These are phyloP conservation scores for Bombyx mandarina DNA, from an alignment of 1,140 invertebrate species.

Conservation along the genomic window DNA sequence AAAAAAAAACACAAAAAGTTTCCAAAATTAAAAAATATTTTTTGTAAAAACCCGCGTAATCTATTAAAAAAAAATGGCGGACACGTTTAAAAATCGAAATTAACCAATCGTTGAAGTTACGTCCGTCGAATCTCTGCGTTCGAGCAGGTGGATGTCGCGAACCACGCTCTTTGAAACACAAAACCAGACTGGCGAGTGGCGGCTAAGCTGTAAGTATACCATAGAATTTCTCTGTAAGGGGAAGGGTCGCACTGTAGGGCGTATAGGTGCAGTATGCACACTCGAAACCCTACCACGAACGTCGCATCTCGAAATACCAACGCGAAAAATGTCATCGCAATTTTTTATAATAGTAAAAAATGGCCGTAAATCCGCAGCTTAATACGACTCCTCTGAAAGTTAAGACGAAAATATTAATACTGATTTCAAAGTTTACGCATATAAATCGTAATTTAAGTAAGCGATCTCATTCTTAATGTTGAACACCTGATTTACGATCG, in stretches of 20 bases:
- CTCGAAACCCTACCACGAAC: conserved; percentile 35
- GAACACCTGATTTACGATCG: too few species aligned
- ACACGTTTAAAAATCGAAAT: too few species aligned
- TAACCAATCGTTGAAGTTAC: conserved; percentile 24
- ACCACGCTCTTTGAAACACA: conserved; percentile 55
- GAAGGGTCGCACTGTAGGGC: conserved; percentile 64
- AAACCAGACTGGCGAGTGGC: conserved; percentile 63
- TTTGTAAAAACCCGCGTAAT: conserved; percentile 8
- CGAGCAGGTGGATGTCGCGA: conserved; percentile 36
- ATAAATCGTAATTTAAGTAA: conserved; percentile 2
- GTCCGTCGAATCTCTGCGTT: conserved; percentile 2
- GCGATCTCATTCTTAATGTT: too few species aligned
- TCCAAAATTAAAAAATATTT: conserved; percentile 42
- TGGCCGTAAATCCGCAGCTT: conserved; percentile 36
- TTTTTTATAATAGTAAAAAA: conserved; percentile 9
- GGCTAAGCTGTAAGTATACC: conserved; percentile 65
- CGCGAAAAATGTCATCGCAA: conserved; percentile 21
- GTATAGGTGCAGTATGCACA: conserved; percentile 58
- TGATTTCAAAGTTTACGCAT: conserved; percentile 4
- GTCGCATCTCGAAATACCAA: conserved; percentile 22
- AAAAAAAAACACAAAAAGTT: conserved; percentile 24
- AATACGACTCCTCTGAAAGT: conserved; percentile 19
- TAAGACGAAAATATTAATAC: conserved; percentile 17
- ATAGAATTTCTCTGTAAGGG: conserved; percentile 63
- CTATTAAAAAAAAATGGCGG: too few species aligned